Percentiles rank a stretch among this genome's conserved stretches.
These are phyloP conservation scores for Acanthopagrus latus DNA, from an alignment of 2,797 vertebrate genomes.

Conservation along the genomic window DNA sequence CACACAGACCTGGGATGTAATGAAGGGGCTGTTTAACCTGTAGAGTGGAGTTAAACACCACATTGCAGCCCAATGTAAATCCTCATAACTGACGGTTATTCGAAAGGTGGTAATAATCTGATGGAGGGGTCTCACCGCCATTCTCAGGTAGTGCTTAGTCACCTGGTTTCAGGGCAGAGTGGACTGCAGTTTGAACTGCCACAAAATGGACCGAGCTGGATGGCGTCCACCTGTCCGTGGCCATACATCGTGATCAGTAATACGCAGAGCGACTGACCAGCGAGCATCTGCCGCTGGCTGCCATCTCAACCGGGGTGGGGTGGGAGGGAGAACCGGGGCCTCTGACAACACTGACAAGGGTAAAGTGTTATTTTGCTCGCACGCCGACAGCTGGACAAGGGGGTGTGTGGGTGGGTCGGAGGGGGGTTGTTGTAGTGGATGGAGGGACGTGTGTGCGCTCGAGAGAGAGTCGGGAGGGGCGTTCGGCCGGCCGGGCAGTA, in stretches of 20 bases:
- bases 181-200: background rate
- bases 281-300: slow-evolving; percentile 87
- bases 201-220: slow-evolving; percentile 5
- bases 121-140: background rate
- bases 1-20: slow-evolving; percentile 15
- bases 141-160: background rate
- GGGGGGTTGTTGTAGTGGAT: slow-evolving; percentile 77
- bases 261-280: slow-evolving; percentile 91
- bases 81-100: background rate
- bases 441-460: slow-evolving; percentile 32
- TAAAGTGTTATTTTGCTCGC: slow-evolving; percentile 97
- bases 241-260: slow-evolving; percentile 86
- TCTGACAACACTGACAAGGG: slow-evolving; percentile 93
- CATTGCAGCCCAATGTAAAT: background rate
- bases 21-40: slow-evolving; percentile 18
- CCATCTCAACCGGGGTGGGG: slow-evolving; percentile 38
- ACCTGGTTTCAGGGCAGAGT: slow-evolving; percentile 9
- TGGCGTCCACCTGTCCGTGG: slow-evolving; percentile 1
- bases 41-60: slow-evolving; percentile 14
- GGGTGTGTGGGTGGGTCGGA: slow-evolving; percentile 85
- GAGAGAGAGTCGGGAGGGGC: slow-evolving; percentile 45
- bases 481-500: slow-evolving; percentile 91
- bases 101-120: background rate
- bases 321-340: slow-evolving; percentile 74
- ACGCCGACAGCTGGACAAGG: slow-evolving; percentile 96